These are phyloP conservation scores for Gadus chalcogrammus DNA, from an alignment of 2,113 vertebrate species.

Conservation along the genomic window DNA sequence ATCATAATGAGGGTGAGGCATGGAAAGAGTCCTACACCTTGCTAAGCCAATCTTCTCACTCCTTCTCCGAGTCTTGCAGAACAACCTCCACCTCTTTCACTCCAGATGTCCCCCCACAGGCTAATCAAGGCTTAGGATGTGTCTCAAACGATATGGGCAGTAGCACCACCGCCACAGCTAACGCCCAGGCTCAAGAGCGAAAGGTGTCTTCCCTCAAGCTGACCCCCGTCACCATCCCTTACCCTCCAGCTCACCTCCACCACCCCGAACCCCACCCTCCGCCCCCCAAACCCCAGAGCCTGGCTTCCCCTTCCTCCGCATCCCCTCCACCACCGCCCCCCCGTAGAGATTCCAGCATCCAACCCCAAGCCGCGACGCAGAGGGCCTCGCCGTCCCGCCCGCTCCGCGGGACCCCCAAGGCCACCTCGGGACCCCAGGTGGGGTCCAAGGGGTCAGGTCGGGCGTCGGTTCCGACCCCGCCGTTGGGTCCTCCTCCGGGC, in stretches of 20 bases:
- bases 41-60: constrained; percentile 76
- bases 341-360: constrained; percentile 24
- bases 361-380: constrained; percentile 61
- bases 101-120: constrained; percentile 16
- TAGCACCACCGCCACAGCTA: constrained; percentile 58
- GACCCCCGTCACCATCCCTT: constrained; percentile 75
- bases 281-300: constrained; percentile 52
- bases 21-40: constrained; percentile 72
- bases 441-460: neutral
- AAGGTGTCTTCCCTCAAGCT: constrained; percentile 84
- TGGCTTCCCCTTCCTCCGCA: constrained; percentile 35
- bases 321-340: constrained; percentile 26
- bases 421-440: neutral
- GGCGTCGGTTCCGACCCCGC: constrained; percentile 78
- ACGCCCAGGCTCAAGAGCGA: constrained; percentile 73
- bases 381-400: constrained; percentile 62
- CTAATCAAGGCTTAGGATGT: constrained; percentile 30
- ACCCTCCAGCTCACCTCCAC: constrained; percentile 64
- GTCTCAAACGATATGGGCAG: constrained; percentile 10
- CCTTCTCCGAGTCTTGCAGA: constrained; percentile 57
- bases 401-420: too few species aligned
- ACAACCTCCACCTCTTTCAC: constrained; percentile 51
- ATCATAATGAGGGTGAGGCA: constrained; percentile 54
- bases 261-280: constrained; percentile 45
- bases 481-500: constrained; percentile 41